Percentiles rank a stretch among this genome's conserved stretches.
These are phyloP conservation scores for Lepidochrysops patricia DNA, from an alignment of 2,888 invertebrate genomes.

Conservation along the genomic window DNA sequence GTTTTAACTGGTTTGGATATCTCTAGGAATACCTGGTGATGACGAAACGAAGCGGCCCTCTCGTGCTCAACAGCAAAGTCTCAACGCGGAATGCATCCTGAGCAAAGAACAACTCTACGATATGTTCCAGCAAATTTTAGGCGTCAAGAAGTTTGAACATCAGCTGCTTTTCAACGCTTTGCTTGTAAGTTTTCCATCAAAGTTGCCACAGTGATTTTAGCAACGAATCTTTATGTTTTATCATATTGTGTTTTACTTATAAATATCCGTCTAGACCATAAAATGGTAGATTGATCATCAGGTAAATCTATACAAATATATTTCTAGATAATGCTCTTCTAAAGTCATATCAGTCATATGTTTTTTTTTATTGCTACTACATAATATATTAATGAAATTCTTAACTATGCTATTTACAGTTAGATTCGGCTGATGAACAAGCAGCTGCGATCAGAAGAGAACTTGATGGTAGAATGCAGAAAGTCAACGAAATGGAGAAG, in stretches of 20 bases:
- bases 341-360: too few relatives aligned
- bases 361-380: not conserved
- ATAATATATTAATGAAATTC: not conserved
- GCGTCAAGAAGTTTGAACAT: conserved; percentile 99
- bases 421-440: conserved; percentile 99
- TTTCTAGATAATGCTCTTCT: not conserved
- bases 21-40: conserved; percentile 79
- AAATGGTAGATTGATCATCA: too few relatives aligned
- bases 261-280: too few relatives aligned
- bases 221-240: not conserved
- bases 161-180: conserved; percentile 98
- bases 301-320: not conserved
- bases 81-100: conserved; percentile 94
- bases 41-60: conserved; percentile 91
- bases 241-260: not conserved
- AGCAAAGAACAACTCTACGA: conserved; percentile 99
- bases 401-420: conserved; percentile 63
- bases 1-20: not conserved
- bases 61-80: conserved; percentile 89
- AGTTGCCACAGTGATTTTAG: not conserved
- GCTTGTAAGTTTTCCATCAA: conserved; percentile 38
- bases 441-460: conserved; percentile 99
- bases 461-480: conserved; percentile 97
- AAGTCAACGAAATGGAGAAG: conserved; percentile 97
- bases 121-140: conserved; percentile 99